phyloP scores from a whole-genome alignment of 2,797 vertebrate genomes.

The Melanotaenia parkinsoni region DNA sequence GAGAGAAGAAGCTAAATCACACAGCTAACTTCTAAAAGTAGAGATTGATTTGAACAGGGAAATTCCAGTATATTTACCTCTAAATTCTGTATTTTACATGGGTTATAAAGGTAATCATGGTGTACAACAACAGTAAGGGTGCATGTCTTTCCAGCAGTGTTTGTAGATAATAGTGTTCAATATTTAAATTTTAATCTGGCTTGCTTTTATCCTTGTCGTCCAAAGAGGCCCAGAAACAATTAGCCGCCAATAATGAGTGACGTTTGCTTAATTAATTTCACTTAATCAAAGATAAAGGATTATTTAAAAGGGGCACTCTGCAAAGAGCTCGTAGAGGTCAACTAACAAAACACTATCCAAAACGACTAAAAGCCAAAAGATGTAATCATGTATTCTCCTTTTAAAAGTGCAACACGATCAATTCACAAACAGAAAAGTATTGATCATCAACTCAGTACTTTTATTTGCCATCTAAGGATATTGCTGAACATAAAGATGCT shows the following conservation, averaged over 20 bases:
- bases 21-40: neutral
- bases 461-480: slow-evolving; percentile 22
- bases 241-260: slow-evolving; percentile 46
- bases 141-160: neutral
- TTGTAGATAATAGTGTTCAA: slow-evolving; percentile 10
- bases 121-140: neutral
- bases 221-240: slow-evolving; percentile 45
- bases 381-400: neutral
- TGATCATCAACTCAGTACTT: slow-evolving; percentile 34
- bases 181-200: slow-evolving; percentile 32
- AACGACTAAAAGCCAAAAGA: slow-evolving; percentile 8
- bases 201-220: slow-evolving; percentile 38
- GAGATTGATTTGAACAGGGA: slow-evolving; percentile 7
- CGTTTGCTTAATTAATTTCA: slow-evolving; percentile 63
- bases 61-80: neutral
- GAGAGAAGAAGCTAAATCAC: neutral
- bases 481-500: slow-evolving; percentile 34
- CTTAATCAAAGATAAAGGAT: slow-evolving; percentile 53
- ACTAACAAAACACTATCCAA: slow-evolving; percentile 42
- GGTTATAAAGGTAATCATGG: neutral
- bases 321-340: slow-evolving; percentile 50
- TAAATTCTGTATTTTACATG: neutral
- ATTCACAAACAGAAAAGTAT: slow-evolving; percentile 28
- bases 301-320: slow-evolving; percentile 55
- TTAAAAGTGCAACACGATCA: slow-evolving; percentile 28